These are phyloP conservation scores for Hemistola chrysoprasaria DNA, from an alignment of 2,888 invertebrate genomes.

Conservation along the genomic window DNA sequence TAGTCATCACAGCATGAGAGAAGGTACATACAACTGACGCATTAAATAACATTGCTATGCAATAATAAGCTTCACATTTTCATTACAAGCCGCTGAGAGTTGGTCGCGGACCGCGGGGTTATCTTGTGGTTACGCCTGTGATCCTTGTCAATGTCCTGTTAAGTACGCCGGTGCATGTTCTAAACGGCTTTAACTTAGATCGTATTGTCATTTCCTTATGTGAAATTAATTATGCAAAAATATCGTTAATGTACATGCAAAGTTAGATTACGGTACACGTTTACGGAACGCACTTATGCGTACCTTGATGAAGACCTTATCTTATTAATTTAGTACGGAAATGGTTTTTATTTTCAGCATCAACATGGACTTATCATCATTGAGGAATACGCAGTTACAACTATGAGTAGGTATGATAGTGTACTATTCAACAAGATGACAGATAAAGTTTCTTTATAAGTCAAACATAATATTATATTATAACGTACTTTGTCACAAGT, in stretches of 20 bases:
- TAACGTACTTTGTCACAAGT: slow-evolving; percentile 3
- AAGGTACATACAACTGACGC: too few species aligned
- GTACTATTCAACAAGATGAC: too few species aligned
- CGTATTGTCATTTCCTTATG: slow-evolving; percentile 11
- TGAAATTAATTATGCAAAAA: slow-evolving; percentile 1
- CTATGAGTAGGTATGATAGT: too few species aligned
- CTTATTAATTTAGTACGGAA: too few species aligned
- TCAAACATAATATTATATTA: slow-evolving; percentile 2
- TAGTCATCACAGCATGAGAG: too few species aligned
- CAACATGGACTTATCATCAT: too few species aligned
- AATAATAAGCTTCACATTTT: slow-evolving; percentile 42
- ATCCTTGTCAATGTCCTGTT: slow-evolving; percentile 56
- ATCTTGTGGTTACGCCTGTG: slow-evolving; percentile 45
- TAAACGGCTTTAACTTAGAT: slow-evolving; percentile 18
- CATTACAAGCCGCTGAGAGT: slow-evolving; percentile 43
- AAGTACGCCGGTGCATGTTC: slow-evolving; percentile 33
- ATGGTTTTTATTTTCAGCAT: too few species aligned
- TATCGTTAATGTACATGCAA: too few species aligned
- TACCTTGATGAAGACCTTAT: too few species aligned
- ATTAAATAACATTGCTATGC: slow-evolving; percentile 14
- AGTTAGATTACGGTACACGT: too few species aligned
- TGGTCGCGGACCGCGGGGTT: slow-evolving; percentile 50
- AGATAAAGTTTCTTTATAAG: background rate
- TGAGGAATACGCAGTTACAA: too few species aligned
- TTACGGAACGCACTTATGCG: too few species aligned